These are phyloP conservation scores for Xyrauchen texanus DNA, from an alignment of 2,113 vertebrate genomes.

Conservation along the genomic window DNA sequence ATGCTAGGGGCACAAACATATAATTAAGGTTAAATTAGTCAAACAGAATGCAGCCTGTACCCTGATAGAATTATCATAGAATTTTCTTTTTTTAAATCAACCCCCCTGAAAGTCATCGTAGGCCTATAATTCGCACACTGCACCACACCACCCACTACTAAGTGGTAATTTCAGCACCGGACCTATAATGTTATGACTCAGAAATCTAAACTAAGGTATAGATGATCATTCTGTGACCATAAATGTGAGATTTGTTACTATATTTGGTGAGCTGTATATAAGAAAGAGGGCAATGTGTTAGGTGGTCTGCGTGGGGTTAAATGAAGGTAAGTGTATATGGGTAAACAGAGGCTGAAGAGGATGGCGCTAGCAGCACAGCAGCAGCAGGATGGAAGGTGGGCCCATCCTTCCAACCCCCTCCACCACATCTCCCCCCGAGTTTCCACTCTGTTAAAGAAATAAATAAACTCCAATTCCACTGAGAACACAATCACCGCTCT, in stretches of 20 bases:
- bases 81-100: too few species aligned
- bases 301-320: conserved; percentile 20
- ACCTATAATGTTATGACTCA: conserved; percentile 27
- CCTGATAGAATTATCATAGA: too few species aligned
- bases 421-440: conserved; percentile 48
- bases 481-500: conserved; percentile 38
- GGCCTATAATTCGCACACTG: too few species aligned
- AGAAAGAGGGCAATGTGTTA: background rate
- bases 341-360: conserved; percentile 4
- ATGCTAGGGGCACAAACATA: too few species aligned
- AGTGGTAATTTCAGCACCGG: background rate
- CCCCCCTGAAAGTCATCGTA: too few species aligned
- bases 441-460: conserved; percentile 45
- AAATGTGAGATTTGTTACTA: conserved; percentile 20
- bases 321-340: background rate
- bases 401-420: conserved; percentile 42
- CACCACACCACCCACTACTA: background rate
- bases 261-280: conserved; percentile 15
- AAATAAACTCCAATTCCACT: conserved; percentile 47
- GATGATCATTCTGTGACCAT: background rate
- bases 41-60: too few species aligned
- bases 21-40: too few species aligned
- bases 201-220: background rate
- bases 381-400: conserved; percentile 59
- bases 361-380: conserved; percentile 34